These are phyloP conservation scores for Cordilura impudica DNA, from an alignment of 2,888 invertebrate genomes.

Conservation along the genomic window DNA sequence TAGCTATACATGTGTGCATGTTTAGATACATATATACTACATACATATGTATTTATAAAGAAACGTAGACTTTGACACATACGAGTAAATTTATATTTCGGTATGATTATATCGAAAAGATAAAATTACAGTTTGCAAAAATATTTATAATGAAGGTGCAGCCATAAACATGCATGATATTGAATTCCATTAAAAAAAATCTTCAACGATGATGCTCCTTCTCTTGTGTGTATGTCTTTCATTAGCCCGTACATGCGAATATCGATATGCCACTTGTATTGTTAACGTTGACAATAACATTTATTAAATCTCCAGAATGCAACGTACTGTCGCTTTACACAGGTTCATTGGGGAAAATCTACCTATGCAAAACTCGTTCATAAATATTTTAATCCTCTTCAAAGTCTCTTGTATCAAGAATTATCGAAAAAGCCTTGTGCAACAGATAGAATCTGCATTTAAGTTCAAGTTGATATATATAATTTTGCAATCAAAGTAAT, in stretches of 20 bases:
- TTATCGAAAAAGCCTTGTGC: constrained; percentile 3
- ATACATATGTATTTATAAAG: too few species aligned
- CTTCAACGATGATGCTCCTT: constrained; percentile 42
- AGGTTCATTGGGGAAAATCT: constrained; percentile 27
- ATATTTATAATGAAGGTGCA: constrained; percentile 60
- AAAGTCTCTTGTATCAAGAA: constrained; percentile 11
- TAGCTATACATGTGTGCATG: too few species aligned
- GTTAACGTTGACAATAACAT: constrained; percentile 28
- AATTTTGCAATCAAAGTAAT: too few species aligned
- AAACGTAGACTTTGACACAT: too few species aligned
- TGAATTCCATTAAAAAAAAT: constrained; percentile 55
- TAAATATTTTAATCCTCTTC: not conserved
- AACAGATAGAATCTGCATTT: constrained; percentile 18
- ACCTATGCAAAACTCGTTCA: constrained; percentile 39
- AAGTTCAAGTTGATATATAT: constrained; percentile 26
- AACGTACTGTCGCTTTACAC: constrained; percentile 34
- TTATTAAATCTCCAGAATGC: constrained; percentile 20
- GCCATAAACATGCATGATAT: constrained; percentile 61
- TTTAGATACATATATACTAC: too few species aligned
- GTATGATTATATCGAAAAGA: constrained; percentile 46
- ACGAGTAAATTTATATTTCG: constrained; percentile 30
- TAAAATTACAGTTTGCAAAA: constrained; percentile 58
- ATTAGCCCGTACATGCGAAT: constrained; percentile 9
- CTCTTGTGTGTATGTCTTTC: constrained; percentile 9
- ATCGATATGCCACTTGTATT: not conserved